Evolutionary conservation across 2,888 invertebrate species (phyloP).

Genomic region (Amphipyra berbera): DNA sequence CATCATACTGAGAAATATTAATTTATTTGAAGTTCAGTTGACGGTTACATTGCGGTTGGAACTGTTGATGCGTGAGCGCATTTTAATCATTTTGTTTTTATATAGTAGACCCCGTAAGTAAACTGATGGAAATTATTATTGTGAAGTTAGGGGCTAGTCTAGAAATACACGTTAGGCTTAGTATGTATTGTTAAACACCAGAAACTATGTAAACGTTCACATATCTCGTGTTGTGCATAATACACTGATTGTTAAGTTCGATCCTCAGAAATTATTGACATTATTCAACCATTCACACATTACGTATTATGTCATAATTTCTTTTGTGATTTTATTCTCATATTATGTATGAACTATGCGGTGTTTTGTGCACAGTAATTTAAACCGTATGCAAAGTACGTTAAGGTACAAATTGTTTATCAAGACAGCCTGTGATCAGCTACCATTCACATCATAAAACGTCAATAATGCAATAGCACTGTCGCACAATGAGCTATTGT

Average conservation of each 20-base stretch:
- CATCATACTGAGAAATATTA: too few relatives aligned
- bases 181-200: neutral
- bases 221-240: constrained; percentile 7
- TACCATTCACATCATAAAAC: constrained; percentile 65
- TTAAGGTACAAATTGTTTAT: constrained; percentile 39
- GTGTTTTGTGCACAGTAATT: constrained; percentile 6
- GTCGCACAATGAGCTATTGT: constrained; percentile 76
- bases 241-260: constrained; percentile 31
- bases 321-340: constrained; percentile 58
- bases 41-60: too few relatives aligned
- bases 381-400: neutral
- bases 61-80: too few relatives aligned
- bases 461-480: constrained; percentile 69
- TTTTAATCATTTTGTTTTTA: too few relatives aligned
- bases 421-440: constrained; percentile 37
- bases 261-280: constrained; percentile 53
- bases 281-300: constrained; percentile 58
- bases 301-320: constrained; percentile 62
- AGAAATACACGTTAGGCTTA: too few relatives aligned
- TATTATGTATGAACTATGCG: constrained; percentile 48
- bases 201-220: neutral
- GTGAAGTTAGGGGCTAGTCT: too few relatives aligned
- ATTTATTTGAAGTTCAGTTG: too few relatives aligned
- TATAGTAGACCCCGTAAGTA: too few relatives aligned
- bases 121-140: too few relatives aligned